phyloP scores from a whole-genome alignment of 1,140 invertebrate species.

The Hypsibius dujardini region DNA sequence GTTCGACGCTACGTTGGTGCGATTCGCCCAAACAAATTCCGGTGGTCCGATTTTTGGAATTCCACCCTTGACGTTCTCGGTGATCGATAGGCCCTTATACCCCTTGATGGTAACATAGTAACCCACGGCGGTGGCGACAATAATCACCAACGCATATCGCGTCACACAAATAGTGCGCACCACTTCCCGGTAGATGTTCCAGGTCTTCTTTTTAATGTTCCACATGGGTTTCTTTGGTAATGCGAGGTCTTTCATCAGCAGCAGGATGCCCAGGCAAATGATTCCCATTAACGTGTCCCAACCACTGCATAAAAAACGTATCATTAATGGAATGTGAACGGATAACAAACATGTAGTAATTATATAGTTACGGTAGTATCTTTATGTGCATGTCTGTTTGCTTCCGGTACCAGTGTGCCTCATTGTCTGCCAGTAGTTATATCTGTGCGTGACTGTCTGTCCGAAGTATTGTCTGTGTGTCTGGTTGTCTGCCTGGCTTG shows the following conservation, averaged over 20 bases:
- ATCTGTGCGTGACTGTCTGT: slow-evolving; percentile 14
- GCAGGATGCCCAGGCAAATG: slow-evolving; percentile 45
- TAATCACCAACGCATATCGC: slow-evolving; percentile 24
- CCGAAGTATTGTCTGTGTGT: slow-evolving; percentile 6
- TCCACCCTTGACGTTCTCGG: slow-evolving; percentile 49
- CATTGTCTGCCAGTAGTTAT: too few relatives aligned
- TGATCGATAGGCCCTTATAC: slow-evolving; percentile 35
- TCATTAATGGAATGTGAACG: too few relatives aligned
- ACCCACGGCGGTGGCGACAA: slow-evolving; percentile 25
- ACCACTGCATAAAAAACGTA: slow-evolving; percentile 9
- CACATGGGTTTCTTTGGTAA: background rate
- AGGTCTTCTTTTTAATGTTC: slow-evolving; percentile 36
- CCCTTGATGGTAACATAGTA: slow-evolving; percentile 19
- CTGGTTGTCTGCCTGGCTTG: too few relatives aligned
- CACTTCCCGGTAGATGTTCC: slow-evolving; percentile 18
- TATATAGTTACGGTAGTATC: too few relatives aligned
- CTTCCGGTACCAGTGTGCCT: too few relatives aligned
- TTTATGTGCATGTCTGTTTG: too few relatives aligned
- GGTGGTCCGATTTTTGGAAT: slow-evolving; percentile 40
- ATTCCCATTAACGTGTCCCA: slow-evolving; percentile 49
- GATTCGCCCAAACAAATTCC: slow-evolving; percentile 13
- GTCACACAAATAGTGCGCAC: slow-evolving; percentile 19
- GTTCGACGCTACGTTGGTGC: too few relatives aligned
- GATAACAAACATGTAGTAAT: too few relatives aligned
- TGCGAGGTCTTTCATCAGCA: slow-evolving; percentile 36